These are phyloP conservation scores for Alauda arvensis DNA, from an alignment of 2,797 vertebrate species.

Conservation along the genomic window DNA sequence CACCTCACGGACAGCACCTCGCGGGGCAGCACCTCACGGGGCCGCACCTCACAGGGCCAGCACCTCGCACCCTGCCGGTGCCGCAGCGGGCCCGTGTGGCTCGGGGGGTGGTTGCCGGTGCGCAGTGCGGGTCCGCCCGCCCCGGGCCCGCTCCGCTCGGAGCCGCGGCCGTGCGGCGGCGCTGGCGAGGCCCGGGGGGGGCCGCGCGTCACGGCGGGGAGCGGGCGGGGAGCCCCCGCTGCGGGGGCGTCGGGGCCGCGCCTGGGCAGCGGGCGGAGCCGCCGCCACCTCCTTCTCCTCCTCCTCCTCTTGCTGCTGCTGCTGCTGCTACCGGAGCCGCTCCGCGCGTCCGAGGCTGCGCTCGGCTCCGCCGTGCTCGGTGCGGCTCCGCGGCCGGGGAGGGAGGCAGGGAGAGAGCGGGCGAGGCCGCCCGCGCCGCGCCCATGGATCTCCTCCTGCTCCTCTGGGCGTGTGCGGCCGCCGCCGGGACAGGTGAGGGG, in stretches of 20 bases:
- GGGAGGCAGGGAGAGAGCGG: background rate
- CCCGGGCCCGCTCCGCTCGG: background rate
- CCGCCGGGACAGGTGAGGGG: conserved; percentile 65
- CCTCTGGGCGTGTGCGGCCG: conserved; percentile 66
- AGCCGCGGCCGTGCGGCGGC: background rate
- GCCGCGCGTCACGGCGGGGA: background rate
- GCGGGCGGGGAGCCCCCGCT: conserved; percentile 56
- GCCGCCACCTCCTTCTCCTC: background rate
- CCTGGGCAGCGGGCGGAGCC: conserved; percentile 46
- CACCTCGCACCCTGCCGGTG: too few relatives aligned
- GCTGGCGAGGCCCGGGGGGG: background rate
- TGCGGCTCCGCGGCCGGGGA: background rate
- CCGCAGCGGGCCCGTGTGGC: too few relatives aligned
- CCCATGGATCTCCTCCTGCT: conserved; percentile 63
- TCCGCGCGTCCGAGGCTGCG: background rate
- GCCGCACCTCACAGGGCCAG: too few relatives aligned
- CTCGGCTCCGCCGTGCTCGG: background rate
- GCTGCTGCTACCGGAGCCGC: background rate
- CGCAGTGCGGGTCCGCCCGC: too few relatives aligned
- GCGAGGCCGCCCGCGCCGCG: conserved; percentile 2
- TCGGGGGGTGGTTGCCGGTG: too few relatives aligned
- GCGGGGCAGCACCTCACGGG: too few relatives aligned
- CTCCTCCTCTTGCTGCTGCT: too few relatives aligned
- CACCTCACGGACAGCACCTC: too few relatives aligned
- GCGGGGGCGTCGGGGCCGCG: conserved; percentile 52